Conservation (phyloP, 2,797 vertebrate species). For the Melanotaenia parkinsoni region DNA sequence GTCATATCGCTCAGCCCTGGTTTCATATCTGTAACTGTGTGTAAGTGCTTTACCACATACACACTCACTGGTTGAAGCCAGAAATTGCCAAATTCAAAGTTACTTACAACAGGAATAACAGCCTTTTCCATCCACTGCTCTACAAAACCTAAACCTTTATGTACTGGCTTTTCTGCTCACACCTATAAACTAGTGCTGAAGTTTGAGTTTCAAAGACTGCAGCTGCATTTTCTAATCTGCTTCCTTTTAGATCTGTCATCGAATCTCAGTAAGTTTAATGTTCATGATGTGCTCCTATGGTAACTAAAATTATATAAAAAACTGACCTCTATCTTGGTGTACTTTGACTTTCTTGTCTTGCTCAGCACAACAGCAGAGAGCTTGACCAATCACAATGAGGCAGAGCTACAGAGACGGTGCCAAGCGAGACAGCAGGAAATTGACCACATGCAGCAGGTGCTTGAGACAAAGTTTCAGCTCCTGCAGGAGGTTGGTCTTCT, state of each 20-base stretch:
- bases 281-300: neutral
- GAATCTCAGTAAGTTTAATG: neutral
- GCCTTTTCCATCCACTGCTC: neutral
- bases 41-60: neutral
- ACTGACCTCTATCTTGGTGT: neutral
- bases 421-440: constrained; percentile 91
- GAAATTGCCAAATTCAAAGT: neutral
- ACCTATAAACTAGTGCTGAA: neutral
- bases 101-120: neutral
- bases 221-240: neutral
- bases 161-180: neutral
- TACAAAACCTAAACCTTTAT: neutral
- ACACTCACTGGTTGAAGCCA: neutral
- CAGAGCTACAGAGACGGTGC: constrained; percentile 85
- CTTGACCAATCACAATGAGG: constrained; percentile 89
- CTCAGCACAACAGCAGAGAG: constrained; percentile 88
- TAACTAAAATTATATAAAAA: neutral
- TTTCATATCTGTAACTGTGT: neutral
- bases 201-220: neutral
- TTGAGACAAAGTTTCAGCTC: constrained; percentile 92
- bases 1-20: too few species aligned
- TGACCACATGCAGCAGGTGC: constrained; percentile 88
- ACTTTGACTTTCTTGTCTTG: constrained; percentile 1
- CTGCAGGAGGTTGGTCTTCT: constrained; percentile 88
- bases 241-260: neutral